Percentiles rank a stretch among this genome's conserved stretches.
phyloP scores from a whole-genome alignment of 2,113 vertebrate species.

The Orycteropus afer region DNA sequence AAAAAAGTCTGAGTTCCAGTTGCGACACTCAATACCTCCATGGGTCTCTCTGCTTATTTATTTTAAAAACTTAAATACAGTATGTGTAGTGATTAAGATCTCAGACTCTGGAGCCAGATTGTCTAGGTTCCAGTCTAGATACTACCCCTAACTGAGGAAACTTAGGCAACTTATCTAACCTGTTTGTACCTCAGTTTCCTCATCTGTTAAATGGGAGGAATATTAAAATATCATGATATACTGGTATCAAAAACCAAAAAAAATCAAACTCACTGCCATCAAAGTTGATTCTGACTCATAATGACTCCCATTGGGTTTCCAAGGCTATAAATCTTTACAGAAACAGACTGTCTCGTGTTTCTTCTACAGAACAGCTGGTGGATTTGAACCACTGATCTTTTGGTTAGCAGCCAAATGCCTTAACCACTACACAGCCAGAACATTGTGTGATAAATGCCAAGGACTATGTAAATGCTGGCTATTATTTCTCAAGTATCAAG shows the following conservation, averaged over 20 bases:
- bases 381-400: no score
- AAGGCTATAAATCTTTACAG: no score
- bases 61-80: background rate
- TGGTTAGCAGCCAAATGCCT: no score
- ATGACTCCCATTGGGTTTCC: no score
- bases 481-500: background rate
- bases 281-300: no score
- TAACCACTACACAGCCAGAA: no score
- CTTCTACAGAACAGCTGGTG: no score
- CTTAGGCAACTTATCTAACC: background rate
- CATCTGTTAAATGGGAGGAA: background rate
- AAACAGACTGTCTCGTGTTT: no score
- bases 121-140: background rate
- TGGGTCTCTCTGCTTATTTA: background rate
- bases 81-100: background rate
- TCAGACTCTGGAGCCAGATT: background rate
- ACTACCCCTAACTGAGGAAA: background rate
- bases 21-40: background rate
- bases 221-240: background rate
- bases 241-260: background rate
- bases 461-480: background rate
- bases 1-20: background rate
- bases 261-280: no score
- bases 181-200: background rate
- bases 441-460: background rate